Conservation (phyloP, 2,888 invertebrate genomes). For the Laspeyria flexula region DNA sequence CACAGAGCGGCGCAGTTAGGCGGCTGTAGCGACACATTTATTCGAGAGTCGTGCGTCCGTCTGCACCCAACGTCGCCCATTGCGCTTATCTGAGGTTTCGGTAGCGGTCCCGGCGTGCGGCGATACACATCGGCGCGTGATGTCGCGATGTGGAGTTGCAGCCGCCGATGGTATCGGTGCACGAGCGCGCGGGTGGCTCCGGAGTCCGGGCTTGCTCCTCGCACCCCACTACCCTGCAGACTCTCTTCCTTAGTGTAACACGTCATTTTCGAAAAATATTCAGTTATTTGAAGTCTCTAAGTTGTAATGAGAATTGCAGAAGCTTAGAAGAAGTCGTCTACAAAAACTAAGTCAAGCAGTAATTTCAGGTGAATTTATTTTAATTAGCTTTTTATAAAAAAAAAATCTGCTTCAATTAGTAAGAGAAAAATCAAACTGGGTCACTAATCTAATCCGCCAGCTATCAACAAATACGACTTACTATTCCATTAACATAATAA, state of each 20-base stretch:
- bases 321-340: no score
- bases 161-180: conserved; percentile 70
- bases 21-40: conserved; percentile 68
- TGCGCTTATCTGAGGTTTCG: conserved; percentile 56
- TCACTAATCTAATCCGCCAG: not conserved
- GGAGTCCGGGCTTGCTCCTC: no score
- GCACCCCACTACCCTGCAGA: conserved; percentile 13
- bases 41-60: conserved; percentile 73
- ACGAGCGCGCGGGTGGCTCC: conserved; percentile 57
- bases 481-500: conserved; percentile 1
- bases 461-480: not conserved
- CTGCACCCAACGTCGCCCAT: conserved; percentile 52
- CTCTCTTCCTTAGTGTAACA: conserved; percentile 25
- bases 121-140: conserved; percentile 77
- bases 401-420: no score
- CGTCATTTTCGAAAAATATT: conserved; percentile 22
- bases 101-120: conserved; percentile 53
- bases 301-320: no score
- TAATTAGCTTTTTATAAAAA: no score
- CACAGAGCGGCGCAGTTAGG: conserved; percentile 43
- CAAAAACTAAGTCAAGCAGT: no score
- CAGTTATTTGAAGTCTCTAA: not conserved
- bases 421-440: no score
- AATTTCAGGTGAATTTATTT: no score
- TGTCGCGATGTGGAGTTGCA: conserved; percentile 68